Evolutionary conservation across 2,888 invertebrate genomes (phyloP), one percentile per base, ranked within the genome.

Genomic region (Mellilla xanthometata): DNA sequence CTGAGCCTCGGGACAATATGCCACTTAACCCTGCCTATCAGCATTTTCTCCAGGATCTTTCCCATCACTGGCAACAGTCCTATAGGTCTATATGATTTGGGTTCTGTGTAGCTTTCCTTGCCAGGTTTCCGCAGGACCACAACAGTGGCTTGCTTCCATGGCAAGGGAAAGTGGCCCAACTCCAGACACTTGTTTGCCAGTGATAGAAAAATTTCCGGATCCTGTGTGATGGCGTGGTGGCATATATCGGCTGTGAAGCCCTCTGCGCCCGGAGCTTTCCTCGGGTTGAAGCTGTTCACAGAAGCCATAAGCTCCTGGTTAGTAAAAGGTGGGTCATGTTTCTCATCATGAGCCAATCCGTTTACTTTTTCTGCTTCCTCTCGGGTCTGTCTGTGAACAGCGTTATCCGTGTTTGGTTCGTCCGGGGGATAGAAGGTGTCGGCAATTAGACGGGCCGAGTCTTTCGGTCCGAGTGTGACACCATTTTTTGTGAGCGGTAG

Each of bases 1-100:
- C 48, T 48, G 31, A 48, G 26, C 38, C 42, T 45, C 28, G 49
- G 53, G 2, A 30, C 32, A 33, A 47, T 9, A 8, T 31, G 19
- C 1, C 6, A 19, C 10, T 30, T 19, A 1, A 19, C 2, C 6
- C 30, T 1, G 2, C 8, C 9, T 1, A 30, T 4, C 2, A 13
- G 2, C 27, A 28, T 28, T 5, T 28, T 28, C 11, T 28, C 27
- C 1, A 6, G 4, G 1, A 28, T 6, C 27, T 28, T 28, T 6
- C 27, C 27, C 7, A 28, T 3, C 11, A 28, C 27, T 1, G 27
- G 27, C 3, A 28, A 5, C 1, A 29, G 29, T 1, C 29, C 29
- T 1, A 29, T 29, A 1, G 29, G 29, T 12, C 29, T 12, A 11
- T 29, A 29, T 1, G 23, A 6, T 7, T 23, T 23, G 23, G 3